Conservation (phyloP, 2,113 vertebrate genomes). For the Aspiorhynchus laticeps region DNA sequence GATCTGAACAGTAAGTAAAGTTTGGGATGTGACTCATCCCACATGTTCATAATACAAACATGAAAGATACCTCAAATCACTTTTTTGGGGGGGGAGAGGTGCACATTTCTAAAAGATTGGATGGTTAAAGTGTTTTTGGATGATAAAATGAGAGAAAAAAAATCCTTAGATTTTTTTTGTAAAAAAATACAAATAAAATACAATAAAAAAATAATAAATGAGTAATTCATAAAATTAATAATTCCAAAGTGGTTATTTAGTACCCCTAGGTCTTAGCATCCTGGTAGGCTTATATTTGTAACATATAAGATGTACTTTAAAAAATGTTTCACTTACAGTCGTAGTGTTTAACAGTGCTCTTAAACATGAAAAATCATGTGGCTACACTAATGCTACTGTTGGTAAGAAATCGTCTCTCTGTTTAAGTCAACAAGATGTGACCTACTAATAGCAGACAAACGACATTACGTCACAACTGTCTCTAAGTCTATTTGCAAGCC, state of each 20-base stretch:
- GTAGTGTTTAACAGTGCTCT: neutral
- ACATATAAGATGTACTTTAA: neutral
- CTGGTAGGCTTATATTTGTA: neutral
- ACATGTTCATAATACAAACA: neutral
- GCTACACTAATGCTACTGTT: neutral
- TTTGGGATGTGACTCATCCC: neutral
- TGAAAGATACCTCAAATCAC: neutral
- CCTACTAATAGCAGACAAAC: conserved; percentile 15
- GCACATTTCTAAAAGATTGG: neutral
- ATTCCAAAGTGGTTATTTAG: neutral
- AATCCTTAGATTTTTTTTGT: neutral
- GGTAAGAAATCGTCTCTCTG: neutral
- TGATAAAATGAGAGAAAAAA: neutral
- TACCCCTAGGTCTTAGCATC: neutral
- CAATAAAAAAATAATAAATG: no score
- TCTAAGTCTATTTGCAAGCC: conserved; percentile 31
- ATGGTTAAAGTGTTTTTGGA: neutral
- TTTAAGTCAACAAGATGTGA: conserved; percentile 4
- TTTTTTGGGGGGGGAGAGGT: neutral
- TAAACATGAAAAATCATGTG: neutral
- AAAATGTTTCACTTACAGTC: neutral
- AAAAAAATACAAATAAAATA: no score
- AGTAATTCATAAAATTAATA: neutral
- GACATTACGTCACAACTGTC: conserved; percentile 19
- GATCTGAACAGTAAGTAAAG: neutral